Evolutionary conservation across 2,113 vertebrate genomes (phyloP).

Genomic region (Onychorhynchus coronatus): DNA sequence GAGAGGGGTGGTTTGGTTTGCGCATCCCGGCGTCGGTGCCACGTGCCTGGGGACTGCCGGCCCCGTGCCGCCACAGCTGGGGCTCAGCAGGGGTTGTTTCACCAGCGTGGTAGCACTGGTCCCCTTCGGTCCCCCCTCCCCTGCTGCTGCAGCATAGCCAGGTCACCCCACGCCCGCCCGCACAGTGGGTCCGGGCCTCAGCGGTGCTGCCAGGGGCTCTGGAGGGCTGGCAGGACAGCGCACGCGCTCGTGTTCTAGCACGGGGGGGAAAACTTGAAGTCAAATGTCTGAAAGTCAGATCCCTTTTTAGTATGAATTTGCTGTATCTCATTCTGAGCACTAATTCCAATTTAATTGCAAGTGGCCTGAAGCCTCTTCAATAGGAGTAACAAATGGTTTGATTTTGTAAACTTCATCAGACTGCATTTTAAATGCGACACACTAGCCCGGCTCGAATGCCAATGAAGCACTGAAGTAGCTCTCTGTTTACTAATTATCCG

Average conservation of each 20-base stretch:
- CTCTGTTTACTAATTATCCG: conserved; percentile 99
- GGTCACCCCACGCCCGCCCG: not conserved
- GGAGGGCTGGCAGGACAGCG: not conserved
- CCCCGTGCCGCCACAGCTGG: not conserved
- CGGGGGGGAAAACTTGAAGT: conserved; percentile 69
- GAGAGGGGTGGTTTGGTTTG: not conserved
- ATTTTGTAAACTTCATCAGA: conserved; percentile 99
- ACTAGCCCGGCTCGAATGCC: conserved; percentile 99
- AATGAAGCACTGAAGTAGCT: conserved; percentile 98
- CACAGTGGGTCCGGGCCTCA: rapidly evolving
- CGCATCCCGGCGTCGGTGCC: rapidly evolving
- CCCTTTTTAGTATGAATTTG: conserved; percentile 99
- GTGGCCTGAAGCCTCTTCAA: conserved; percentile 99
- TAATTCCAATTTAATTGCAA: conserved; percentile 99
- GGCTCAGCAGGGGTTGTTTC: not conserved
- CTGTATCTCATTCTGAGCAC: conserved; percentile 99
- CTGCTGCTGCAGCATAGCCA: not conserved
- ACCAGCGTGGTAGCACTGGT: rapidly evolving
- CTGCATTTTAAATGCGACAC: conserved; percentile 99
- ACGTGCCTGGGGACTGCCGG: rapidly evolving
- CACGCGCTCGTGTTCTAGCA: not conserved
- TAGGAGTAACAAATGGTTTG: conserved; percentile 99
- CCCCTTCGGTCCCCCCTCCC: not conserved
- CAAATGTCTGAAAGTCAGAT: conserved; percentile 86
- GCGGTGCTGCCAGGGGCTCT: not conserved